Evolutionary conservation across 2,113 vertebrate genomes (phyloP).

Genomic region (Albula goreensis): DNA sequence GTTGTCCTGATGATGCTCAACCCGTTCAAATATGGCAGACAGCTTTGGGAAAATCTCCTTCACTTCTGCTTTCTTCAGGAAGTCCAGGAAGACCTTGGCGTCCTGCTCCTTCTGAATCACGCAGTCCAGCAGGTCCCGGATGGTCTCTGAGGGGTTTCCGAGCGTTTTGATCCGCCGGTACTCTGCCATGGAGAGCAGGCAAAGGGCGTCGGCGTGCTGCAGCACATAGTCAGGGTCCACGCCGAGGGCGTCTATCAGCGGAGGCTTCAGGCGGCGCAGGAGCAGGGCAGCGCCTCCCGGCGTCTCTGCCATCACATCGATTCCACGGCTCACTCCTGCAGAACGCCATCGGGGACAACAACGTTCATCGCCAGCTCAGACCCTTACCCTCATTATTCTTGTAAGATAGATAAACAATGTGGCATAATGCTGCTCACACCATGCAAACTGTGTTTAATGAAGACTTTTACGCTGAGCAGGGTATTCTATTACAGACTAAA

Average conservation of each 20-base stretch:
- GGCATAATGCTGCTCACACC: too few relatives aligned
- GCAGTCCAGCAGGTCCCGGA: slow-evolving; percentile 65
- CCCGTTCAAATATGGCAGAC: slow-evolving; percentile 41
- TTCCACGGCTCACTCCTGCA: background rate
- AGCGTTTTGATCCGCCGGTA: slow-evolving; percentile 61
- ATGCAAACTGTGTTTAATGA: too few relatives aligned
- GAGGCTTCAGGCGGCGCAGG: slow-evolving; percentile 51
- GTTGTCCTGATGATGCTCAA: background rate
- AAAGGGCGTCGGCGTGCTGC: slow-evolving; percentile 60
- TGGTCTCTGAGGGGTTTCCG: slow-evolving; percentile 48
- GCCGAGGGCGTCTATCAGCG: slow-evolving; percentile 59
- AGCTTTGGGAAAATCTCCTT: slow-evolving; percentile 64
- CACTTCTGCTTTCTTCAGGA: slow-evolving; percentile 48
- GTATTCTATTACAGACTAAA: too few relatives aligned
- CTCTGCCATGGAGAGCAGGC: slow-evolving; percentile 49
- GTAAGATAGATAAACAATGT: too few relatives aligned
- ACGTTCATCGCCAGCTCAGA: background rate
- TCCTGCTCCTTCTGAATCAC: slow-evolving; percentile 54
- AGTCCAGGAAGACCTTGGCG: slow-evolving; percentile 48
- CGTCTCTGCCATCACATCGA: slow-evolving; percentile 46
- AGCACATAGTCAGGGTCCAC: slow-evolving; percentile 64
- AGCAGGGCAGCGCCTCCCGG: slow-evolving; percentile 42
- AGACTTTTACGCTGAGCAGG: too few relatives aligned
- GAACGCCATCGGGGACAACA: background rate
- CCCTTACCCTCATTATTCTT: too few relatives aligned